A percentile compares a stretch with the other conserved stretches of the same genome.
phyloP scores from a whole-genome alignment of 2,888 invertebrate species.

The Drepana falcataria region DNA sequence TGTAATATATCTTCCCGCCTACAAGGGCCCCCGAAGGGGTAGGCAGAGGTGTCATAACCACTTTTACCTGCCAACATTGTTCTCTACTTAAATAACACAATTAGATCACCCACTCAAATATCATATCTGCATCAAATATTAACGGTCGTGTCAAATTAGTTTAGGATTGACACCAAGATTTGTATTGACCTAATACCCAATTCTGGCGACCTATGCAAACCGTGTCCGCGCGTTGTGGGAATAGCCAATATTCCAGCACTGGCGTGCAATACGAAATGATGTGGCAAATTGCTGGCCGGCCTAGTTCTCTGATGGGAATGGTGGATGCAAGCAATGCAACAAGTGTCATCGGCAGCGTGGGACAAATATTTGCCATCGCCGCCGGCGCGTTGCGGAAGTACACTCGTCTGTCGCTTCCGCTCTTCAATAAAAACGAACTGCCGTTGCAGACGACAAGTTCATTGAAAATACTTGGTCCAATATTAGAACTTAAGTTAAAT shows the following conservation, averaged over 20 bases:
- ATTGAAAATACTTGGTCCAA: not conserved
- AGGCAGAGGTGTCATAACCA: too few relatives aligned
- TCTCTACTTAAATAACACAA: too few relatives aligned
- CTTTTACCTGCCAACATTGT: too few relatives aligned
- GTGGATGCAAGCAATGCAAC: constrained; percentile 14
- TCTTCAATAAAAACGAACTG: constrained; percentile 11
- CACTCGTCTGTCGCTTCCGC: constrained; percentile 24
- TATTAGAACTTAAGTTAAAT: too few relatives aligned
- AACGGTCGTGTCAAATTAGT: too few relatives aligned
- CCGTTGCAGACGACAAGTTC: constrained; percentile 13
- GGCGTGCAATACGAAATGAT: constrained; percentile 10
- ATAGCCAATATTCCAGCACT: not conserved
- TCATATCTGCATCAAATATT: too few relatives aligned
- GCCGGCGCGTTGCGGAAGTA: constrained; percentile 26
- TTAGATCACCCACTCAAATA: too few relatives aligned
- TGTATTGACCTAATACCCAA: too few relatives aligned
- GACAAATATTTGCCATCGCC: constrained; percentile 24
- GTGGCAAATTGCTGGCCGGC: not conserved
- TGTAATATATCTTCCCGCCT: too few relatives aligned
- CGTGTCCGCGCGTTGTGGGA: not conserved
- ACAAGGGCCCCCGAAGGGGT: too few relatives aligned
- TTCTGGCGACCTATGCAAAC: not conserved
- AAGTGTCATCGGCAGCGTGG: constrained; percentile 23
- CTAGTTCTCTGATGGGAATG: not conserved
- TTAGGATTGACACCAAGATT: too few relatives aligned